Evolutionary conservation across 2,797 vertebrate species (phyloP).

Genomic region (Galaxias olidus): DNA sequence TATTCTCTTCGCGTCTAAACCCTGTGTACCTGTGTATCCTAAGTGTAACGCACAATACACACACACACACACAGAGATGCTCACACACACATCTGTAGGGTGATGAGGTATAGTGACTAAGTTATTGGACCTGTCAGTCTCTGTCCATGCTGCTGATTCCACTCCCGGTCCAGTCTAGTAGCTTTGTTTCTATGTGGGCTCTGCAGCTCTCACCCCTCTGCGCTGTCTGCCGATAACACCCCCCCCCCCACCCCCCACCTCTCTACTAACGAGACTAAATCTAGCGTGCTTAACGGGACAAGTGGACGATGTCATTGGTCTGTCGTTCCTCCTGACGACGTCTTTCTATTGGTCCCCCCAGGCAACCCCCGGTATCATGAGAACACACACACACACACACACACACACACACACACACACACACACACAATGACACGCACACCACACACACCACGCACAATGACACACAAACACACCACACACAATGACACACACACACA

Average conservation of each 20-base stretch:
- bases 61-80: too few relatives aligned
- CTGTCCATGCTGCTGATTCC: too few relatives aligned
- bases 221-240: constrained; percentile 54
- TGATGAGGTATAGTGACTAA: too few relatives aligned
- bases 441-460: not conserved
- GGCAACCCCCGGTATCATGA: constrained; percentile 56
- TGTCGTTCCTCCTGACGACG: too few relatives aligned
- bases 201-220: constrained; percentile 64
- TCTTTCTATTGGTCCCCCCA: constrained; percentile 65
- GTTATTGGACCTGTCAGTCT: too few relatives aligned
- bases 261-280: constrained; percentile 81
- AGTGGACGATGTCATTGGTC: constrained; percentile 82
- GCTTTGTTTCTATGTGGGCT: not conserved
- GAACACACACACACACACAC: constrained; percentile 36
- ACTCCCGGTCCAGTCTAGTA: not conserved
- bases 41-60: too few relatives aligned
- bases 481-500: constrained; percentile 10
- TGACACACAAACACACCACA: too few relatives aligned
- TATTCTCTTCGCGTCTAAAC: too few relatives aligned
- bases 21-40: too few relatives aligned
- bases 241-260: constrained; percentile 71
- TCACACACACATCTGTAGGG: too few relatives aligned
- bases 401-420: not conserved
- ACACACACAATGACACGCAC: constrained; percentile 15
- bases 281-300: constrained; percentile 82